Evolutionary conservation across 2,888 invertebrate species (phyloP).

Genomic region (Drosophila phalerata): DNA sequence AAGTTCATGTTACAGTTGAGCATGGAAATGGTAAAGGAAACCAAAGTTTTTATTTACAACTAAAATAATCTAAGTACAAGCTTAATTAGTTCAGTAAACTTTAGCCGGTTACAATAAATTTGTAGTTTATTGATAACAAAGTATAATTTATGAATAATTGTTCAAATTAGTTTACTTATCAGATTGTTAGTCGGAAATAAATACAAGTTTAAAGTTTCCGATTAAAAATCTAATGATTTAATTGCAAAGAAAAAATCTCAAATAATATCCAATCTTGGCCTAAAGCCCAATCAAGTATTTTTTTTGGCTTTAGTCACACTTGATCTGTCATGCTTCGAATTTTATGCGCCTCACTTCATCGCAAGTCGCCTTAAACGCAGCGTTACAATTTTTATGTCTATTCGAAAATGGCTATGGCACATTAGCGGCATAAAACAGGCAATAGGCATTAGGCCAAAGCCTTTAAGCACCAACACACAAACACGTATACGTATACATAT

Average conservation of each 20-base stretch:
- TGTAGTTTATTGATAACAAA: constrained; percentile 10
- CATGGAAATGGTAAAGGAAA: neutral
- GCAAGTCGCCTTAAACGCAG: constrained; percentile 35
- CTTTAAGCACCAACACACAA: constrained; percentile 69
- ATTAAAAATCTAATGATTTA: neutral
- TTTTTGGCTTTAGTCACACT: constrained; percentile 18
- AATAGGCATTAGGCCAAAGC: constrained; percentile 72
- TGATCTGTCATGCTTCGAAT: constrained; percentile 51
- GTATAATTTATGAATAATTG: neutral
- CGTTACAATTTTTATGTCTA: constrained; percentile 66
- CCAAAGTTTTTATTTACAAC: constrained; percentile 15
- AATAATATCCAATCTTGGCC: constrained; percentile 5
- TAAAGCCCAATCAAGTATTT: constrained; percentile 25
- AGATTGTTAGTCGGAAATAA: neutral
- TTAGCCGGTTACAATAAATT: constrained; percentile 24
- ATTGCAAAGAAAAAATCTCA: neutral
- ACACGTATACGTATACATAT: constrained; percentile 16
- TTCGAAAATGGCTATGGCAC: constrained; percentile 69
- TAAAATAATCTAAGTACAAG: constrained; percentile 21
- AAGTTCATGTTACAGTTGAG: constrained; percentile 8
- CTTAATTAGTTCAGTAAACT: constrained; percentile 17
- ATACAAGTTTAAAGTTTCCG: neutral
- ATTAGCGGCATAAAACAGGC: constrained; percentile 74
- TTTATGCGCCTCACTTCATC: constrained; percentile 55
- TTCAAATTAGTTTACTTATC: neutral